Evolutionary conservation across 2,113 vertebrate species (phyloP), one percentile per base, ranked within the genome.

Genomic region (Cisticola juncidis): DNA sequence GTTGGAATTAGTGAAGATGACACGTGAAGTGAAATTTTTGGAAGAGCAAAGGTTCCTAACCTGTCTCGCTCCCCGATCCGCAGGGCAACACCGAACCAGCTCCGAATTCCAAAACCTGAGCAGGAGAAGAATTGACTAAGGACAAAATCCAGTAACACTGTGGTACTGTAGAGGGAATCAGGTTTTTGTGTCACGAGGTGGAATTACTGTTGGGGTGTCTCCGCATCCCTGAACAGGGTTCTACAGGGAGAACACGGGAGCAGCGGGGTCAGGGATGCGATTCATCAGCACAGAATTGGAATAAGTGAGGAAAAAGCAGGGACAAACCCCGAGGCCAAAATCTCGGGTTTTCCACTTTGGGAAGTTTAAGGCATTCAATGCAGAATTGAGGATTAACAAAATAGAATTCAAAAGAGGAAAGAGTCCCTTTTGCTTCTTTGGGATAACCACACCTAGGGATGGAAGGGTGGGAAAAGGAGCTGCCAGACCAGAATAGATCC

Each of bases 11-110:
- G 10, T 45, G 22, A 51, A 36, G 38, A 61, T 11, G 40, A 47
- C 47, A 47, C 0, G 0, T 9, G 12, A 50, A 60, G 26, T 12
- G 62, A 58, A 17, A 28, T 33, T 77, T 60, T 77, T 45, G 38
- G 33, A 53, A 78, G 8, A 53, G 58, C 20, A 20, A 66, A 71
- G 7, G 29, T 23, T 66, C 29, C 22, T 51, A 33, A 42, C 20
- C 26, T 18, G 40, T 47, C 87, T 33, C 0, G 0, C 31, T 69
- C 54, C n/a, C 64, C 42, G 11, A 5, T 23, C 15, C 0, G 0
- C 44, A 48, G 31, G 19, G 25, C 5, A 45, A 50, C 8, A 36
- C 40, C 62, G 66, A 77, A 56, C 7, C 64, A 47, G 47, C 58
- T 71, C 69, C 15, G 7, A 61, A 45, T 14, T 40, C 40, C 53